A percentile compares a stretch with the other conserved stretches of the same genome.
Conservation (phyloP, 1,140 invertebrate species). For the Pseudomyrmex sp. region DNA sequence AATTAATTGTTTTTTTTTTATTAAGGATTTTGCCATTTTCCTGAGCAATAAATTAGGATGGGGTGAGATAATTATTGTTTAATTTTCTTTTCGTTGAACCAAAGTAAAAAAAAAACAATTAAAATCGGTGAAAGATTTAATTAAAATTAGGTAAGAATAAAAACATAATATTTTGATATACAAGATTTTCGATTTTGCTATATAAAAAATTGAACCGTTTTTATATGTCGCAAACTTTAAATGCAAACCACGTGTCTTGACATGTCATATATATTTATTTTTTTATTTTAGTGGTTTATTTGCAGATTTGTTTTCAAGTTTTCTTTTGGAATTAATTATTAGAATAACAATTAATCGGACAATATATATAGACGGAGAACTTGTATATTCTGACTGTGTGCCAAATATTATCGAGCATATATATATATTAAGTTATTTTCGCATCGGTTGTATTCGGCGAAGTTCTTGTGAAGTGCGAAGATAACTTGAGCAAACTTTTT, state of each 20-base stretch:
- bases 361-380: constrained; percentile 6
- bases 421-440: constrained; percentile 23
- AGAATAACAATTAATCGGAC: neutral
- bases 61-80: too few species aligned
- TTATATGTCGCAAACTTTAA: neutral
- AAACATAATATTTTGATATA: too few species aligned
- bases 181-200: neutral
- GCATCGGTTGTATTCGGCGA: constrained; percentile 33
- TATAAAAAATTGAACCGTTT: neutral
- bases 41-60: too few species aligned
- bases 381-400: neutral
- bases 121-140: too few species aligned
- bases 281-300: neutral
- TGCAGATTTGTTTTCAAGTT: neutral
- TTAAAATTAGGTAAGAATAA: too few species aligned
- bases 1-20: too few species aligned
- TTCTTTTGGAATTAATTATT: neutral
- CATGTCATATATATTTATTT: neutral
- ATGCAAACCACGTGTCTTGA: neutral
- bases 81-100: too few species aligned
- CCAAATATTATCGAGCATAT: constrained; percentile 14
- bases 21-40: too few species aligned
- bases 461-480: constrained; percentile 39
- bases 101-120: too few species aligned
- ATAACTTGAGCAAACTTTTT: constrained; percentile 51